These are phyloP conservation scores for Potorous gilbertii DNA, from an alignment of 2,797 vertebrate genomes.

Conservation along the genomic window DNA sequence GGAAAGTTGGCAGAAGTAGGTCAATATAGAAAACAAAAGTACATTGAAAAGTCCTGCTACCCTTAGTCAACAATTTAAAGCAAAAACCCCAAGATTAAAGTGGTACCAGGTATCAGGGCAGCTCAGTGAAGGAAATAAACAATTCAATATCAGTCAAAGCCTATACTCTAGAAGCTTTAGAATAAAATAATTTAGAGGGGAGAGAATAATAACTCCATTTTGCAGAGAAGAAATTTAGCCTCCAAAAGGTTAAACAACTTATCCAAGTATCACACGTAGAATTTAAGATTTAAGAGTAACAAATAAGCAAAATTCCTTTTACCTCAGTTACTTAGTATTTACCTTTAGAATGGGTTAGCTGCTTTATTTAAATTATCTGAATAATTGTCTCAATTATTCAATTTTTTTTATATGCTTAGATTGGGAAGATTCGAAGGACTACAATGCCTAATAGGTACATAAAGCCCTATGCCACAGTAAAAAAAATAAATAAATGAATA, in stretches of 20 bases:
- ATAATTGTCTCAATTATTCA: not conserved
- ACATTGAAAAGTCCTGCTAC: not conserved
- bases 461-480: not conserved
- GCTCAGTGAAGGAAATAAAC: not conserved
- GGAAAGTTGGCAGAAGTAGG: not conserved
- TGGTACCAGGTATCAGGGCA: not conserved
- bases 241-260: not conserved
- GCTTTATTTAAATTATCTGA: not conserved
- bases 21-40: not conserved
- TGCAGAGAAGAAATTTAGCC: not conserved
- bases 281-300: not conserved
- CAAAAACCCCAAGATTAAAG: not conserved
- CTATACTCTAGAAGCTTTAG: not conserved
- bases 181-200: not conserved
- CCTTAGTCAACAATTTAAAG: not conserved
- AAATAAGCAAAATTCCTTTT: not conserved
- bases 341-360: not conserved
- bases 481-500: not conserved
- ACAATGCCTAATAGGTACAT: not conserved
- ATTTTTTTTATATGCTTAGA: not conserved
- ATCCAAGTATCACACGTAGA: not conserved
- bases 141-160: not conserved
- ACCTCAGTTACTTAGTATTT: not conserved
- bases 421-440: not conserved
- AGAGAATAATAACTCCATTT: not conserved